Evolutionary conservation across 2,113 vertebrate genomes (phyloP).

Genomic region (Ophthalmolycus amberensis): DNA sequence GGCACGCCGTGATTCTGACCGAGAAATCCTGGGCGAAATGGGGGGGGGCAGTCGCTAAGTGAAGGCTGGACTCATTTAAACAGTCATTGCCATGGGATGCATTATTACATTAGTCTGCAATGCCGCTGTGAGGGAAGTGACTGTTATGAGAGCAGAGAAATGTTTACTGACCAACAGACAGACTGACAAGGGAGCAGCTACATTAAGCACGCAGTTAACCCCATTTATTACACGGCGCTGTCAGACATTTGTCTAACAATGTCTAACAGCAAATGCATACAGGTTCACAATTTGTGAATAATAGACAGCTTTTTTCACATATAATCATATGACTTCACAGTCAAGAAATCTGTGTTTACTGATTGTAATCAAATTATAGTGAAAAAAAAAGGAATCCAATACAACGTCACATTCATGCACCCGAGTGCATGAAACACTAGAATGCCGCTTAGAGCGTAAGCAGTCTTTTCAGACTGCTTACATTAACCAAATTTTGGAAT

Average conservation of each 20-base stretch:
- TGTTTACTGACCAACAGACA: constrained; percentile 27
- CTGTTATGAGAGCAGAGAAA: constrained; percentile 9
- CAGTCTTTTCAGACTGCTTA: background rate
- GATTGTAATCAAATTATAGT: constrained; percentile 14
- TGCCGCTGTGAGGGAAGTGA: constrained; percentile 15
- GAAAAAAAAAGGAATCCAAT: background rate
- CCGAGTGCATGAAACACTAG: background rate
- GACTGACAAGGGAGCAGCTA: constrained; percentile 1
- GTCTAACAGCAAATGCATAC: background rate
- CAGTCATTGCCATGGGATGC: constrained; percentile 34
- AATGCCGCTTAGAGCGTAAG: background rate
- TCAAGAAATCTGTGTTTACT: background rate
- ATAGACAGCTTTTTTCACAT: background rate
- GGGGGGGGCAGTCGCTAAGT: constrained; percentile 9
- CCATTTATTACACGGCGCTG: background rate
- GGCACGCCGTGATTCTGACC: constrained; percentile 68
- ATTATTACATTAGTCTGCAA: constrained; percentile 39
- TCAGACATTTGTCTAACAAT: background rate
- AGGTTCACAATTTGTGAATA: background rate
- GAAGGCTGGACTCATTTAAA: constrained; percentile 48
- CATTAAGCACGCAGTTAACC: background rate
- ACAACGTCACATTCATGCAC: constrained; percentile 5
- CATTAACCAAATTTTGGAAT: background rate
- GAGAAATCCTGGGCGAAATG: constrained; percentile 52
- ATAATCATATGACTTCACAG: background rate